Evolutionary conservation across 64 coral and sea anemone species (phyloP).

Genomic region (Stichodactyla mertensii): DNA sequence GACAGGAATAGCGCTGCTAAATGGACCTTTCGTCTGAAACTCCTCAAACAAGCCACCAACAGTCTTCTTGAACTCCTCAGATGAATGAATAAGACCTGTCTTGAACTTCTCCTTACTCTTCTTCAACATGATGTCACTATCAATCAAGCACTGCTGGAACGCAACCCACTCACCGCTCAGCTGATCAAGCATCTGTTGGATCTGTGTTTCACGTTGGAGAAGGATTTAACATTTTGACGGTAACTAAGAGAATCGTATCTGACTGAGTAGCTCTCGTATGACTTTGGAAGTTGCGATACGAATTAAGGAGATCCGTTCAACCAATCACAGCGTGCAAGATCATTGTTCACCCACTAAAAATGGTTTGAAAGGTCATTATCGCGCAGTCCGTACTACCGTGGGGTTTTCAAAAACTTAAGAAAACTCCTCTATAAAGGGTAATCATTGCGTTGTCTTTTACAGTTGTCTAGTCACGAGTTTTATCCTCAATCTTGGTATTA

Average conservation of each 20-base stretch:
- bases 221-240: not conserved
- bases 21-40: slow-evolving; percentile 86
- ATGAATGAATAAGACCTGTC: slow-evolving; percentile 85
- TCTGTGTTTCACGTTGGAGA: slow-evolving; percentile 23
- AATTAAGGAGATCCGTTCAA: too few species aligned
- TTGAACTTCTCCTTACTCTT: slow-evolving; percentile 99
- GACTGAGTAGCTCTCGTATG: not conserved
- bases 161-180: slow-evolving; percentile 86
- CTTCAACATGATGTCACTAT: slow-evolving; percentile 97
- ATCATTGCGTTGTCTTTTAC: too few species aligned
- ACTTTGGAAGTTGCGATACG: too few species aligned
- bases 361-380: too few species aligned
- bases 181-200: slow-evolving; percentile 89
- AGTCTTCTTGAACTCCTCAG: slow-evolving; percentile 99
- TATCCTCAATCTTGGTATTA: too few species aligned
- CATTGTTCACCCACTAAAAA: too few species aligned
- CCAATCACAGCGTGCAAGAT: too few species aligned
- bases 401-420: too few species aligned
- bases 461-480: too few species aligned
- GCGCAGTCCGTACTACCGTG: not conserved
- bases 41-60: slow-evolving; percentile 79
- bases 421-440: too few species aligned
- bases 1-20: slow-evolving; percentile 63
- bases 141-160: slow-evolving; percentile 97
- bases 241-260: not conserved